phyloP scores from a whole-genome alignment of 2,888 invertebrate genomes.

The Pandemis heparana region DNA sequence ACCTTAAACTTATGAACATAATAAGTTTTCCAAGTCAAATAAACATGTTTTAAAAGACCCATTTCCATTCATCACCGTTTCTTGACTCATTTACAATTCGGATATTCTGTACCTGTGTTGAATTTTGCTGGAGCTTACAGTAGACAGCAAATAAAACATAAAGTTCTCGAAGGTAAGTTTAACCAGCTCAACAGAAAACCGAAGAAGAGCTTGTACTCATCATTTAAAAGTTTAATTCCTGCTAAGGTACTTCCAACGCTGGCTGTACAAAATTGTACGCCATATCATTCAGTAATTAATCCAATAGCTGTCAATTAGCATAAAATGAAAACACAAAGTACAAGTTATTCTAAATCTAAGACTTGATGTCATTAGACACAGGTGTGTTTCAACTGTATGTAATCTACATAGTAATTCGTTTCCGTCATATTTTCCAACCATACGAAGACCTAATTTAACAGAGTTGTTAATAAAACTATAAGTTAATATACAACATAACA shows the following conservation, averaged over 20 bases:
- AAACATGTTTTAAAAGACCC: not conserved
- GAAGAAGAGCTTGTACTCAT: not conserved
- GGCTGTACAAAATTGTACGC: not conserved
- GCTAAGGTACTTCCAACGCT: not conserved
- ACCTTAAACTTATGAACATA: not conserved
- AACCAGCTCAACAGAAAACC: not conserved
- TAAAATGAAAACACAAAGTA: not conserved
- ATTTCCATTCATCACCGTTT: not conserved
- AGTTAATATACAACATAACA: constrained; percentile 18
- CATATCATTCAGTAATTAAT: not conserved
- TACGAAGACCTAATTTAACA: constrained; percentile 9
- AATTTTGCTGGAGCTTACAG: not conserved
- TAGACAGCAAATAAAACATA: not conserved
- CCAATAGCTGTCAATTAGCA: not conserved
- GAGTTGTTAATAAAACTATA: constrained; percentile 11
- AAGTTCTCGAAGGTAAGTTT: too few species aligned
- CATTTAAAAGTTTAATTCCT: not conserved
- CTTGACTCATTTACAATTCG: not conserved
- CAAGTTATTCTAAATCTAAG: constrained; percentile 1
- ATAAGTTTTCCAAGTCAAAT: not conserved
- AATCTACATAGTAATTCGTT: not conserved
- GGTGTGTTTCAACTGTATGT: not conserved
- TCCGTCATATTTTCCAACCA: not conserved
- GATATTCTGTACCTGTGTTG: not conserved
- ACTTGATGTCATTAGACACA: not conserved